Base-by-base conservation (phyloP, 2,888 invertebrate genomes). In the Spialia ferax region DNA sequence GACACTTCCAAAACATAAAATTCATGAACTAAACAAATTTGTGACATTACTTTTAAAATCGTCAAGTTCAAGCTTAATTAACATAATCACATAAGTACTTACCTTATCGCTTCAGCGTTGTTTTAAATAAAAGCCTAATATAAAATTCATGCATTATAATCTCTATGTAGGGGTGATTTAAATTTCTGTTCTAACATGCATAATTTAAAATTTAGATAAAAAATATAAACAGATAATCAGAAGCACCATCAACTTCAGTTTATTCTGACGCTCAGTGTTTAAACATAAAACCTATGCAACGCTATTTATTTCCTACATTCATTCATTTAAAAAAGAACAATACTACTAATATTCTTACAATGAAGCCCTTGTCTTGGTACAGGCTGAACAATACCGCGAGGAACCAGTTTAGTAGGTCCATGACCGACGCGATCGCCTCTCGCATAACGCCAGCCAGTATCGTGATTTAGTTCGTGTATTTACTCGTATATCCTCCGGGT, bases 331-430 rank as follows among this genome's bases (percentile, higher is more conserved):
- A 45, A 54, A 66, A 56, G 54, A 60, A 52, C 66, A 66, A 45
- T 65, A 29, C 38, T 66, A 76, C 60, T 60, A 20, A 48, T 6
- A 48, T 48, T 65, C 59, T 59, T 60, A 66, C 66, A 66, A 66
- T 66, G 60, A 67, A 62, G 61, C 69, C 71, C 71, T 69, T 67
- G 61, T 67, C 60, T 70, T 42, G 65, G 69, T 71, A 72, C 71
- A 52, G 55, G 72, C 65, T 69, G 78, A 87, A 89, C 87, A 88
- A 89, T 88, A 86, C 83, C 71, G 77, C 74, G 76, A 72, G 80
- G 79, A 93, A 92, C 93, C 91, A 89, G 93, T 92, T 91, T 86
- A 86, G 85, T 91, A 84, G 88, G 89, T 90, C 84, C 89, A 91
- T 87, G 88, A 89, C 87, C 89, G 88, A 76, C 76, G 77, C 79